phyloP scores from a whole-genome alignment of 1,140 invertebrate species.

The Anadara kagoshimensis region DNA sequence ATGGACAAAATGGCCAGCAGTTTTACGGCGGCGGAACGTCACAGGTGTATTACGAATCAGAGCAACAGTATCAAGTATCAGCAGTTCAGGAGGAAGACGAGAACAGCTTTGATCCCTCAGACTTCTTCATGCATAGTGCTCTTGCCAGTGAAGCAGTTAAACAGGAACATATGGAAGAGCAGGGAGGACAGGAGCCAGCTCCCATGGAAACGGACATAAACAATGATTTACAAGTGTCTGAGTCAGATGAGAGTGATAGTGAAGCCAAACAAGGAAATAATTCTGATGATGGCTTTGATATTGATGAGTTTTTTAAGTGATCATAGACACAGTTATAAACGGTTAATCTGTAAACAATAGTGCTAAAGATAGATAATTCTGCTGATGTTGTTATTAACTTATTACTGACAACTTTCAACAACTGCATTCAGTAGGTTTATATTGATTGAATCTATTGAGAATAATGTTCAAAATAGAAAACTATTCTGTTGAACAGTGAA shows the following conservation, averaged over 20 bases:
- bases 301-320: conserved; percentile 65
- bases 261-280: conserved; percentile 41
- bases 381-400: too few relatives aligned
- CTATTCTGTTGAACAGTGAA: too few relatives aligned
- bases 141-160: conserved; percentile 49
- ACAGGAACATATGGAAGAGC: conserved; percentile 40
- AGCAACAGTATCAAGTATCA: conserved; percentile 24
- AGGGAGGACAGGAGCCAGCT: conserved; percentile 33
- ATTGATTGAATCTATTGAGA: too few relatives aligned
- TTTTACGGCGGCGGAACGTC: neutral
- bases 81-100: conserved; percentile 57
- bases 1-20: neutral
- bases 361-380: too few relatives aligned
- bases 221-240: conserved; percentile 84
- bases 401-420: too few relatives aligned
- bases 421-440: too few relatives aligned
- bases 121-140: conserved; percentile 69
- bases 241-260: conserved; percentile 81
- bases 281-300: conserved; percentile 66
- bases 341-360: neutral
- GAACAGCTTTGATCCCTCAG: conserved; percentile 70
- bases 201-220: conserved; percentile 48
- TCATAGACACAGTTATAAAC: neutral
- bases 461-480: too few relatives aligned
- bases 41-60: conserved; percentile 39